Evolutionary conservation across 1,140 invertebrate species (phyloP).

Genomic region (Pentalonia nigronervosa): DNA sequence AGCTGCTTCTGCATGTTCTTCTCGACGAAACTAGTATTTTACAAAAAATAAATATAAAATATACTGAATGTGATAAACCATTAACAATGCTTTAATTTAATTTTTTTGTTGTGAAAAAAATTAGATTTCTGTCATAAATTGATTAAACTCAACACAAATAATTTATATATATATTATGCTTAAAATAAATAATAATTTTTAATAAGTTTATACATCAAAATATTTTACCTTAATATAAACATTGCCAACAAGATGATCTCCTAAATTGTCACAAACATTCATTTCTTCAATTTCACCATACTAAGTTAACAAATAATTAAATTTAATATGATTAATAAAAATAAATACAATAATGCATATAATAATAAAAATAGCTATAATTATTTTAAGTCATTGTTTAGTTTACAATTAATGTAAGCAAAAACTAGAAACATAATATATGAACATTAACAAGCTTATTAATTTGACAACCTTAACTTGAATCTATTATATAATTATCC

Average conservation of each 20-base stretch:
- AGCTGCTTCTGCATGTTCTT: conserved; percentile 97
- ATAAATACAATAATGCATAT: neutral
- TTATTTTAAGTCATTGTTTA: neutral
- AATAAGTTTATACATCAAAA: neutral
- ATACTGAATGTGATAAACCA: neutral
- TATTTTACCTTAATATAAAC: conserved; percentile 90
- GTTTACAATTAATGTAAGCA: neutral
- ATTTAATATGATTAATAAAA: neutral
- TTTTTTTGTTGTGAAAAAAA: neutral
- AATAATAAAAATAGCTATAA: neutral
- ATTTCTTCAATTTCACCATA: conserved; percentile 99
- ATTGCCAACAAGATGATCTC: conserved; percentile 97
- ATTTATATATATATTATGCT: conserved; percentile 1
- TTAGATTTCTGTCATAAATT: neutral
- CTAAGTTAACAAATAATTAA: conserved; percentile 64
- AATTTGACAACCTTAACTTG: neutral
- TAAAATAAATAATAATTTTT: neutral
- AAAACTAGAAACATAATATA: neutral
- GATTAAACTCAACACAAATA: neutral
- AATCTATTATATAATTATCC: neutral
- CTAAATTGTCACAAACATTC: conserved; percentile 99
- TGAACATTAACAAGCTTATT: neutral
- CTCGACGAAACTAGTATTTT: conserved; percentile 83
- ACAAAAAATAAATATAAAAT: neutral
- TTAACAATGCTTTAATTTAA: neutral